Base-by-base conservation (phyloP, 1,140 invertebrate genomes). In the Drosophila pandora region DNA sequence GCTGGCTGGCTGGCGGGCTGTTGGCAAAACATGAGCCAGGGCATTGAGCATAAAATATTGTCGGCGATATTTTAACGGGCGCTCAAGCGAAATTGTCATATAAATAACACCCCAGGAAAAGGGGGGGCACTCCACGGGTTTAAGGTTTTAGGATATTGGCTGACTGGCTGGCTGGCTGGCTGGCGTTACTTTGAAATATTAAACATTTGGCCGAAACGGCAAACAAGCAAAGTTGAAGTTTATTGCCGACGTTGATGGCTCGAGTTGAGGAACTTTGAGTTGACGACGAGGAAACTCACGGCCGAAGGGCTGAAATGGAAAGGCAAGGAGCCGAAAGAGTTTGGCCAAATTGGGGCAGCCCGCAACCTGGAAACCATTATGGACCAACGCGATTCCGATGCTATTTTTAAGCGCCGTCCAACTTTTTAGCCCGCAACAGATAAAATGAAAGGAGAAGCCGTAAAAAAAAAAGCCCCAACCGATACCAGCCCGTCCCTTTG, bases 81-180 rank as follows among this genome's bases (percentile, higher is more conserved):
- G 81, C 78, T 85, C 85, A 82, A 81, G 78, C 77, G 78, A 85
- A 90, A 90, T 90, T 90, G 85, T 85, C 85, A 90, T 81, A 90
- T 90, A 90, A 90, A 90, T 90, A 90, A 90, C 81, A 89, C 65
- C 39, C 71, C 45, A 49, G 41, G 2, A 12, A 3, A 8, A 7
- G 9, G 25, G 25, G 2, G 34, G 21, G 32, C 32, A 22, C 8
- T 12, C 45, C 21, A 37, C 32, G 13, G 65, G 63, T 49, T 69
- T 68, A 69, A 68, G 49, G 50, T 69, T 68, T 68, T 68, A 56
- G 65, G 52, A 69, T 69, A 69, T 69, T 69, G 63, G 65, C 17
- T 17, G 17, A 1, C 17, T 17, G 17, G 17, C 17, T 17, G 17
- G 17, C 17, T 17, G 17, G 17, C 17, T 17, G 17, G 65, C 65